Evolutionary conservation across 2,888 invertebrate genomes (phyloP).

Genomic region (Phania funesta): DNA sequence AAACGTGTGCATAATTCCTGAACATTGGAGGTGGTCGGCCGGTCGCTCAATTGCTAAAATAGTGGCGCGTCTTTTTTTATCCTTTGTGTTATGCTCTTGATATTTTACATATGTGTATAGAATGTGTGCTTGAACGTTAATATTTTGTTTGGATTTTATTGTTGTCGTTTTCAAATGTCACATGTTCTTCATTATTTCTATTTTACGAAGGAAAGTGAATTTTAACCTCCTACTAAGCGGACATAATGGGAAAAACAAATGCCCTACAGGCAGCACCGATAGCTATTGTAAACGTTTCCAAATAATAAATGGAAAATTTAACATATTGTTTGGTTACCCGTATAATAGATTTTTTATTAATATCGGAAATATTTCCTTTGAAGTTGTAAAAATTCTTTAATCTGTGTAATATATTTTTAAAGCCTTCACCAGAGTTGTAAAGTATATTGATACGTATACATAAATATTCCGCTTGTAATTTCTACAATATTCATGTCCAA

Average conservation of each 20-base stretch:
- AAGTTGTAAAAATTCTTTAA: no score
- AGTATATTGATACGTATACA: no score
- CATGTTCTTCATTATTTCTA: constrained; percentile 43
- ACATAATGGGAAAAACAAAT: constrained; percentile 22
- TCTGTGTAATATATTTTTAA: no score
- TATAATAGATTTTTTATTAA: not conserved
- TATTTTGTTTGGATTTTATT: constrained; percentile 8
- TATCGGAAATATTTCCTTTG: not conserved
- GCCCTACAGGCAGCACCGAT: not conserved
- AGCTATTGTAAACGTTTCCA: not conserved
- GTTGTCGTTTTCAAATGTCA: constrained; percentile 32
- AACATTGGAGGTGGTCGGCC: constrained; percentile 59
- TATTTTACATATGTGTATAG: constrained; percentile 29
- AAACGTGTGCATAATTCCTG: constrained; percentile 56
- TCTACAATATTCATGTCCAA: no score
- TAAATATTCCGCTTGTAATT: no score
- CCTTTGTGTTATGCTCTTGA: constrained; percentile 56
- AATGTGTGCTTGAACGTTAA: not conserved
- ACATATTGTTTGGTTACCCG: not conserved
- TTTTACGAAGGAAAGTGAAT: not conserved
- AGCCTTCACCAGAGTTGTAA: no score
- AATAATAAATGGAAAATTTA: not conserved
- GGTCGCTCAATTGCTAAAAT: constrained; percentile 47
- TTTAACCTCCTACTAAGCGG: constrained; percentile 32
- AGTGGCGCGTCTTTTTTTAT: constrained; percentile 61